These are phyloP conservation scores for Sepiola atlantica DNA, from an alignment of 2,888 invertebrate species.

Conservation along the genomic window DNA sequence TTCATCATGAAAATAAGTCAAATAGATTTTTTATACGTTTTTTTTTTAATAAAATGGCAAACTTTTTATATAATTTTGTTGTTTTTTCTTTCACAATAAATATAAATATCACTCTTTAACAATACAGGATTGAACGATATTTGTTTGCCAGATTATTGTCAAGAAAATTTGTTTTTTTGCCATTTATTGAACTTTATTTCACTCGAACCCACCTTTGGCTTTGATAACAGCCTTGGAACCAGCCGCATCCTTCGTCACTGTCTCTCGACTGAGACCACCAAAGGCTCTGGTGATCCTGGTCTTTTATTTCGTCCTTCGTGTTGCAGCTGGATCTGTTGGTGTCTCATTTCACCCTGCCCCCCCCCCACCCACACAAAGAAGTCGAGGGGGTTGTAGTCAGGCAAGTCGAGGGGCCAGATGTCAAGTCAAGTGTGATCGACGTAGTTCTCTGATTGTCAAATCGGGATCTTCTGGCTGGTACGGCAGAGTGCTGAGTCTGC, in stretches of 20 bases:
- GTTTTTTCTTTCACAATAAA: neutral
- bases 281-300: neutral
- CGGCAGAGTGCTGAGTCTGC: neutral
- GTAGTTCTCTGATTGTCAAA: neutral
- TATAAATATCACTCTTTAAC: no score
- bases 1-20: neutral
- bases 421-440: neutral
- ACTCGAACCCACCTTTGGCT: no score
- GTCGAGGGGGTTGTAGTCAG: no score
- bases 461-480: neutral
- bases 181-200: no score
- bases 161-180: no score
- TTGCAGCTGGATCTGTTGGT: neutral
- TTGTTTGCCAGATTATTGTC: no score
- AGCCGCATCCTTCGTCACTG: no score
- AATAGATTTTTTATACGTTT: neutral
- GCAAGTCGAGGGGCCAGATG: neutral
- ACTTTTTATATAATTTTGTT: neutral
- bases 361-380: no score
- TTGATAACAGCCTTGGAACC: no score
- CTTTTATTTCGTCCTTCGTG: neutral
- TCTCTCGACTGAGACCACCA: no score
- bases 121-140: no score
- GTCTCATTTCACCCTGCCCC: no score
- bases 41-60: neutral